These are phyloP conservation scores for Notodonta ziczac DNA, from an alignment of 2,888 invertebrate genomes.

Conservation along the genomic window DNA sequence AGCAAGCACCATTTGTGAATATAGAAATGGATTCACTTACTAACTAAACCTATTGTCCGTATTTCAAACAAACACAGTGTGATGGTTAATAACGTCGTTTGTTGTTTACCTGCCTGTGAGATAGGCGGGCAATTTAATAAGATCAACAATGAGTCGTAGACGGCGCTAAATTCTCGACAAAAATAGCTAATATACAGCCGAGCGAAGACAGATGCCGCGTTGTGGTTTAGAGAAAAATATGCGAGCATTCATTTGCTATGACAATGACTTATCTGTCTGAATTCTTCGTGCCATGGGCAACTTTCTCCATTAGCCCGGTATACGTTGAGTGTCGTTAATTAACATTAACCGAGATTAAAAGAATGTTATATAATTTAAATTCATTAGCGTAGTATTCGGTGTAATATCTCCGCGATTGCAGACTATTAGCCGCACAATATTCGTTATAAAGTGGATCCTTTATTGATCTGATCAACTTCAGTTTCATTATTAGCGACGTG, in stretches of 20 bases:
- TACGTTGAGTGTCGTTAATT: slow-evolving; percentile 14
- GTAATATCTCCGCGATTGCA: slow-evolving; percentile 18
- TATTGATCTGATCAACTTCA: slow-evolving; percentile 18
- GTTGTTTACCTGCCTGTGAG: slow-evolving; percentile 15
- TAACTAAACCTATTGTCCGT: no score
- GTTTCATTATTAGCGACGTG: slow-evolving; percentile 20
- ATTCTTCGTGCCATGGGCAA: slow-evolving; percentile 24
- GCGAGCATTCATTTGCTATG: slow-evolving; percentile 31
- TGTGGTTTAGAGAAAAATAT: slow-evolving; percentile 31
- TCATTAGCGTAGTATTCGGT: slow-evolving; percentile 18
- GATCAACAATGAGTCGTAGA: slow-evolving; percentile 37
- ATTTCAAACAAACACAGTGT: slow-evolving; percentile 1
- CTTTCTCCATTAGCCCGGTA: slow-evolving; percentile 21
- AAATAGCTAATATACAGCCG: slow-evolving; percentile 38
- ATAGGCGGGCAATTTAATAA: slow-evolving; percentile 29
- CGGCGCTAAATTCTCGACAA: slow-evolving; percentile 29
- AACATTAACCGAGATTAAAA: slow-evolving; percentile 17
- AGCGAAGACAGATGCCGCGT: slow-evolving; percentile 32
- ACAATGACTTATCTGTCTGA: slow-evolving; percentile 38
- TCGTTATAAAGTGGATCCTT: slow-evolving; percentile 22
- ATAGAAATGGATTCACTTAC: no score
- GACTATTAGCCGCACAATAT: slow-evolving; percentile 12
- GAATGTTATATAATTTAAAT: slow-evolving; percentile 9
- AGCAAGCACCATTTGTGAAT: no score
- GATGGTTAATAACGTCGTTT: slow-evolving; percentile 14